phyloP scores from a whole-genome alignment of 2,888 invertebrate genomes.

The Pseudococcus longispinus region DNA sequence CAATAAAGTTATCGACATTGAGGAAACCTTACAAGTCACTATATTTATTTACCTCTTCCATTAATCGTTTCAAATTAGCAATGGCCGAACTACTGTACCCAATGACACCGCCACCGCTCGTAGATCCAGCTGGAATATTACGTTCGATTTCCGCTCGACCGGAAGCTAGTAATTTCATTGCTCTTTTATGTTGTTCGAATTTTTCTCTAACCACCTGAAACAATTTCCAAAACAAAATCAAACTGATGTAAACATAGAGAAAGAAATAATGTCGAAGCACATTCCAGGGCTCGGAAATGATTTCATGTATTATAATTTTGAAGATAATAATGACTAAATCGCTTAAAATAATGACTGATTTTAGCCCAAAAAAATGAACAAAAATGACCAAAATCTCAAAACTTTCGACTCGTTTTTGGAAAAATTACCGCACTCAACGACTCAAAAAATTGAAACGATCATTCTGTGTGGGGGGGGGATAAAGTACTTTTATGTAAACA shows the following conservation, averaged over 20 bases:
- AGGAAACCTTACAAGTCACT: background rate
- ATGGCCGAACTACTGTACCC: constrained; percentile 66
- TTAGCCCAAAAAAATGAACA: no score
- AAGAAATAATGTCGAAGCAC: background rate
- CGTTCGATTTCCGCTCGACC: constrained; percentile 74
- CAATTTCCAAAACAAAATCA: background rate
- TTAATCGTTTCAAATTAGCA: constrained; percentile 73
- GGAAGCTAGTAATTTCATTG: constrained; percentile 82
- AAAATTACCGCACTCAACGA: no score
- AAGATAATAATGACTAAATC: no score
- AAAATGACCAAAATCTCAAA: no score
- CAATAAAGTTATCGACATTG: background rate
- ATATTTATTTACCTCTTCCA: constrained; percentile 72
- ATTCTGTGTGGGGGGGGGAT: no score
- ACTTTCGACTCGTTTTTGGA: no score
- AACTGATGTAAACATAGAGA: background rate
- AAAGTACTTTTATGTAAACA: no score
- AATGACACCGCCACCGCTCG: constrained; percentile 62
- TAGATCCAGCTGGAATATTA: constrained; percentile 73
- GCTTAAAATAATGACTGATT: no score
- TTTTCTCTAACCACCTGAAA: constrained; percentile 80
- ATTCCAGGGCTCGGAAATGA: background rate
- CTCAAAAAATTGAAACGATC: no score
- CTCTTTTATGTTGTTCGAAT: constrained; percentile 77
- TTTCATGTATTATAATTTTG: no score